These are phyloP conservation scores for Ptilonorhynchus violaceus DNA, from an alignment of 2,113 vertebrate species.

Conservation along the genomic window DNA sequence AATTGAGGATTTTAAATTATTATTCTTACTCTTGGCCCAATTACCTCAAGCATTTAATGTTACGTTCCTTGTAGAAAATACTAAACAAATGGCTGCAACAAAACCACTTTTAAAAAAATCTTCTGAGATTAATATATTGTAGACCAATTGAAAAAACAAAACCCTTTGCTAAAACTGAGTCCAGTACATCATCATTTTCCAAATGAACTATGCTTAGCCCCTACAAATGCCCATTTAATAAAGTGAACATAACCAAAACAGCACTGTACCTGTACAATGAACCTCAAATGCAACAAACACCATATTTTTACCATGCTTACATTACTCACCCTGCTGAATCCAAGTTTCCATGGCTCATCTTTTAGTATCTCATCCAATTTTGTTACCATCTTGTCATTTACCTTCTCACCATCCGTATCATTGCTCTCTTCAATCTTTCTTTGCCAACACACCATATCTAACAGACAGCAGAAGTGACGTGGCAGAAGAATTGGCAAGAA, in stretches of 20 bases:
- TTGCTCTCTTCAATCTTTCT: background rate
- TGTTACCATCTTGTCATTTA: background rate
- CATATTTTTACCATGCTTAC: background rate
- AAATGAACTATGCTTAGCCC: background rate
- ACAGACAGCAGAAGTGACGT: slow-evolving; percentile 56
- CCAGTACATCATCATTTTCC: background rate
- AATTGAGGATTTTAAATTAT: background rate
- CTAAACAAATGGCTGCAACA: background rate
- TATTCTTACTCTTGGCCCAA: background rate
- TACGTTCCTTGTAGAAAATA: background rate
- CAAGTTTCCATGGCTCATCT: slow-evolving; percentile 75
- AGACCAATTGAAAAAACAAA: background rate
- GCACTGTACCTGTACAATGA: background rate
- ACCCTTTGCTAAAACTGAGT: background rate
- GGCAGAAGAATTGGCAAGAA: slow-evolving; percentile 75
- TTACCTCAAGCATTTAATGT: background rate
- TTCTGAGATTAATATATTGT: background rate
- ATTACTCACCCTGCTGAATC: slow-evolving; percentile 73
- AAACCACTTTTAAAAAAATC: background rate
- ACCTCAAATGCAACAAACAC: background rate
- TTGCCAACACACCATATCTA: background rate
- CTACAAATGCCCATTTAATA: background rate
- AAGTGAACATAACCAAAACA: background rate
- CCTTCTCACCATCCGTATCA: background rate
- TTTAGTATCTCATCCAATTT: slow-evolving; percentile 62